Evolutionary conservation across 2,888 invertebrate species (phyloP), one percentile per base, ranked within the genome.

Genomic region (Cataglyphis cursor): DNA sequence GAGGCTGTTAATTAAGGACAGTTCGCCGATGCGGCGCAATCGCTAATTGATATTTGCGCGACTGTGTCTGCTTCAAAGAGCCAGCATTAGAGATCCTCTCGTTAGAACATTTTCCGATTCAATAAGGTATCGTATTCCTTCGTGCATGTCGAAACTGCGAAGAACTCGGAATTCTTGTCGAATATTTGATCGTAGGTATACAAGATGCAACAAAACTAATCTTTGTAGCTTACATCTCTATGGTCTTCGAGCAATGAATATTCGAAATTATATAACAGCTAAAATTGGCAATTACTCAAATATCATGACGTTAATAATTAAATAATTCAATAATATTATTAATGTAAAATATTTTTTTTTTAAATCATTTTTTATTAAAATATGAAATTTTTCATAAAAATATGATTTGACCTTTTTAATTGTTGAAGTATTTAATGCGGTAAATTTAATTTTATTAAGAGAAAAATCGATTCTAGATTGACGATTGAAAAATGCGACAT

Each of bases 21-120:
- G 74, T 51, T 72, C 54, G 72, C 48, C 70, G 73, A 72, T 83
- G 84, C 82, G 81, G 83, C 81, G 84, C 89, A 85, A 88, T 89
- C 82, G 82, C 89, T 90, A 93, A 93, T 92, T 92, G 91, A 85
- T 90, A 88, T 85, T 73, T 85, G 84, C 86, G 85, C 86, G 83
- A 85, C 86, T 89, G 38, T 44, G 35, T 31, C 18, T 24, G 24
- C 44, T 78, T 78, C 70, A 31, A 21, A 73, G 41, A 31, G n/a
- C 48, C 57, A 18, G 38, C 65, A 78, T 61, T 78, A 65, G 73
- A 72, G 66, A 76, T 35, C 57, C 28, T 35, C 24, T 15, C n/a
- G 41, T 57, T 57, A 28, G 12, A 44, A 21, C 54, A 18, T 48
- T 44, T 75, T 75, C 38, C 61, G 75, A 48, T 44, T 54, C 83